Base-by-base conservation (phyloP, 2,797 vertebrate species). In the Lindbergichthys nudifrons region DNA sequence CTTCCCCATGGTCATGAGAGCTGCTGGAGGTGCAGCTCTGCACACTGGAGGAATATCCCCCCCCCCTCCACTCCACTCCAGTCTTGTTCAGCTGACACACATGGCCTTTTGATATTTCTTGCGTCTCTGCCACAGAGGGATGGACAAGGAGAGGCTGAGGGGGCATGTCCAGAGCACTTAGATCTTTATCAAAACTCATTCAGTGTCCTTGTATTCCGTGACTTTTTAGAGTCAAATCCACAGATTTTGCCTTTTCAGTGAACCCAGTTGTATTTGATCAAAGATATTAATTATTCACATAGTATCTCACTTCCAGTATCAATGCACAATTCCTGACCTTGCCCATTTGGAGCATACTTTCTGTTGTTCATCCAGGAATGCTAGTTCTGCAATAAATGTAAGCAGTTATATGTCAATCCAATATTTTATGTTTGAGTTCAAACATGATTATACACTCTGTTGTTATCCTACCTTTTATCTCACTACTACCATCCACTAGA, bases 41-140 rank as follows among this genome's bases (percentile, higher is more conserved):
- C 76, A 75, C 64, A 76, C 71, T 78, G 79, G 63, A 70, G 80
- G 86, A 87, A 90, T 92, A 90, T 90, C 87, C 84, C 71, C 71
- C 80, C 80, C 87, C 84, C 71, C 71, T 80, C 80, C 80, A 66
- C 75, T 90, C 81, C 32, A 32, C 32, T 36, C 32, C 83, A 76
- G 88, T 90, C 82, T 86, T 41, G 70, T 75, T 84, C 77, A 84
- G 86, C 84, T 85, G 79, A 89, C 81, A 68, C 80, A 84, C 81
- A 87, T 83, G 70, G 70, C 84, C 84, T 90, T 91, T 88, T 89
- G 82, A 80, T 82, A 85, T 90, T 88, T 81, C 67, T 60, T 74
- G 64, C 72, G 66, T 68, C 59, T 75, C 68, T 76, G 78, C 48
- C 23, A 60, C 45, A 45, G 19, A 79, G 43, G 63, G 69, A 56